These are phyloP conservation scores for Pelochelys cantorii DNA, from an alignment of 2,797 vertebrate species.

Conservation along the genomic window DNA sequence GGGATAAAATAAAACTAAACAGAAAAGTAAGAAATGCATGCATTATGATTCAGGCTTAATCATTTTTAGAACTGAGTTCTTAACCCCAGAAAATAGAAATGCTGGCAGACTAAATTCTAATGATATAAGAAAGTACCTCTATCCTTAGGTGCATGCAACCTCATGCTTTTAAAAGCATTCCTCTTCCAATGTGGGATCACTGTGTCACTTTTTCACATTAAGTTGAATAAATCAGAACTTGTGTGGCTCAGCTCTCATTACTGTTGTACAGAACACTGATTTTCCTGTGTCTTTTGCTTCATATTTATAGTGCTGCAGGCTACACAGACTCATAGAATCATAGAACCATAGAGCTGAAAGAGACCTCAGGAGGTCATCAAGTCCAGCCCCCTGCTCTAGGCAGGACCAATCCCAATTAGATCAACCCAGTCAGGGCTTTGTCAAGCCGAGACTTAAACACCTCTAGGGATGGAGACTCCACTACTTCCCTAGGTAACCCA, in stretches of 20 bases:
- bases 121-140: conserved; percentile 51
- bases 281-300: conserved; percentile 48
- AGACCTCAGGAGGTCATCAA: too few species aligned
- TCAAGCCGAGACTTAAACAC: too few species aligned
- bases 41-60: conserved; percentile 39
- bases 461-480: too few species aligned
- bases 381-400: too few species aligned
- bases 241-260: conserved; percentile 57
- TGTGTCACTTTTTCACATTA: conserved; percentile 44
- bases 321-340: too few species aligned
- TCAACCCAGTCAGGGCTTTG: too few species aligned
- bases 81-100: conserved; percentile 41
- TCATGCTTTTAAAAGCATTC: conserved; percentile 55
- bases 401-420: too few species aligned
- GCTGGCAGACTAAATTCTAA: conserved; percentile 54
- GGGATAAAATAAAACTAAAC: neutral
- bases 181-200: neutral
- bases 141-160: conserved; percentile 36
- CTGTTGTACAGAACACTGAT: conserved; percentile 43
- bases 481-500: too few species aligned
- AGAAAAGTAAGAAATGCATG: neutral
- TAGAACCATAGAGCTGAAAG: too few species aligned
- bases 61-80: conserved; percentile 45
- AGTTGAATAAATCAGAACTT: conserved; percentile 39
- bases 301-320: conserved; percentile 53